phyloP scores from a whole-genome alignment of 2,113 vertebrate species.

The Indicator maculatus region DNA sequence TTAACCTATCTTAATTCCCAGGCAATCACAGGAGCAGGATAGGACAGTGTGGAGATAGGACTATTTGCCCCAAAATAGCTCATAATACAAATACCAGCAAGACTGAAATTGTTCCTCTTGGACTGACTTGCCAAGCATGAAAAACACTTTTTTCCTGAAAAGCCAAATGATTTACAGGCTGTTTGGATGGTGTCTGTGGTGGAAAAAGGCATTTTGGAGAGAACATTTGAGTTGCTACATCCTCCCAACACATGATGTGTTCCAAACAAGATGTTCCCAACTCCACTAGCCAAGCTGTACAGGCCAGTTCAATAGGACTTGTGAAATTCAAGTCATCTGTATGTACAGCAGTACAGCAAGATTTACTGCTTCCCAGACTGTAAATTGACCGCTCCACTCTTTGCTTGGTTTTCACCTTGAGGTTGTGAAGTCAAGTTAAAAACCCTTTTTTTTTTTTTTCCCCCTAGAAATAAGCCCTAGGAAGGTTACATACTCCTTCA shows the following conservation, averaged over 20 bases:
- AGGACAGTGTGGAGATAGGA: neutral
- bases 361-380: neutral
- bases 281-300: neutral
- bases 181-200: neutral
- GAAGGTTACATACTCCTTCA: conserved; percentile 18
- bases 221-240: neutral
- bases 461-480: neutral
- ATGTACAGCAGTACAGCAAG: neutral
- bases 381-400: neutral
- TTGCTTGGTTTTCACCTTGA: conserved; percentile 12
- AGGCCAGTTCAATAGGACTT: neutral
- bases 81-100: neutral
- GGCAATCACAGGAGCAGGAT: neutral
- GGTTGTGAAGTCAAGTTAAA: neutral
- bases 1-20: neutral
- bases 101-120: neutral
- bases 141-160: conserved; percentile 1
- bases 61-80: neutral
- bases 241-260: neutral
- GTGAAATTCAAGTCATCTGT: neutral
- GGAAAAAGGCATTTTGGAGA: conserved; percentile 14
- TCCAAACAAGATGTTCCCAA: conserved; percentile 28
- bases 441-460: neutral
- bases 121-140: neutral
- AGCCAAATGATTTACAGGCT: conserved; percentile 13